Evolutionary conservation across 1,140 invertebrate species (phyloP), one percentile per base, ranked within the genome.

Genomic region (Muscidifurax raptorellus): DNA sequence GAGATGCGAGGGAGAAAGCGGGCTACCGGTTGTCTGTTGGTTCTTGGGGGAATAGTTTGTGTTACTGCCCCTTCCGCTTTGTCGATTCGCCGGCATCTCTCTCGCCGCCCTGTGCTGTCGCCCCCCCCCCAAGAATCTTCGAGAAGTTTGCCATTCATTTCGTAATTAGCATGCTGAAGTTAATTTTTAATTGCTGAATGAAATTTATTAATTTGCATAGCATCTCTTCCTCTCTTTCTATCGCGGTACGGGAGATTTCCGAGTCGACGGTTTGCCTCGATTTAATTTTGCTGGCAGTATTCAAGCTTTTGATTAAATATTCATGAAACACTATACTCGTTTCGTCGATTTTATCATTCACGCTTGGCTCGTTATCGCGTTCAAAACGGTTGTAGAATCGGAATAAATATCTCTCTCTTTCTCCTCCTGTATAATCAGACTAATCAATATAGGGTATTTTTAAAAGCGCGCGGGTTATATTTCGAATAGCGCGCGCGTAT

Each of bases 11-110:
- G 59, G 12, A 36, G 13, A 36, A 7, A 13, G 9, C 40, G 67
- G 22, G 36, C 30, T 52, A 80, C 59, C 59, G 67, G n/a, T 44
- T 80, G 79, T 47, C 64, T 47, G 78, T 69, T 71, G 40, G 79
- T 30, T 80, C 79, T 80, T 71, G 67, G 74, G 64, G 40, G 71
- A 80, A 44, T 47, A 47, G 67, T 80, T 80, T 80, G 78, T 80
- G 67, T 80, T 80, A 67, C 69, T 80, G 64, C 64, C 32, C 52
- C 78, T 69, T 78, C 52, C 52, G 76, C 76, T 64, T 80, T 69
- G 67, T 80, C 78, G 30, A 80, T 64, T 78, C 27, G n/a, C 44
- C 5, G 12, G 1, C 0, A 13, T 32, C n/a, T 77, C 36, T 25
- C 36, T 59, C 75, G 4, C 47, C 59, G 66, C 15, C n/a, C 13